Base-by-base conservation (phyloP, 2,797 vertebrate species). In the Amblyopsis hoosieri region DNA sequence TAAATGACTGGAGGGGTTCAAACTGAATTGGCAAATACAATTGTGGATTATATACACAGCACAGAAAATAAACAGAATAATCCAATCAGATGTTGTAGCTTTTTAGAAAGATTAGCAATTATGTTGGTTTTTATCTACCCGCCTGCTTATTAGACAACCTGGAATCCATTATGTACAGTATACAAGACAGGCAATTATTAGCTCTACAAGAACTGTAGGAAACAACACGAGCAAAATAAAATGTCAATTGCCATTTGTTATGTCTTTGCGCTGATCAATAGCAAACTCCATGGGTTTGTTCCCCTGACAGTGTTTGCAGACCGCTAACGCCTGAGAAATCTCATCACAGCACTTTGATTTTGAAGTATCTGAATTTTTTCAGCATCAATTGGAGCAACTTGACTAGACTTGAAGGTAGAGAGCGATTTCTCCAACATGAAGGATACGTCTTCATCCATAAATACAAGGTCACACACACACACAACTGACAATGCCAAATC, bases 171-270 rank as follows among this genome's bases (percentile, higher is more conserved):
- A 86, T 86, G 81, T 54, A 74, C 68, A 13, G 11, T 19, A 19
- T 75, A 73, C 64, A 78, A 75, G 75, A 46, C 68, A 66, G n/a
- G 31, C 79, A 83, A 86, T 84, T 85, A 86, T 80, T 71, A 78
- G 72, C 66, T 80, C 74, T 76, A 80, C 13, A 15, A 72, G 70
- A 68, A 69, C 58, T 7, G n/a, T 0, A 1, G 63, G 55, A 77
- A 73, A 67, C 61, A 5, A 54, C 60, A 69, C 61, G 4, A 54
- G 62, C 29, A 67, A 65, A 83, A 53, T 55, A 60, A 66, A 77
- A 71, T 66, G 60, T 71, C 72, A 72, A 86, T 81, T 77, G 62
- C 64, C 66, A 75, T 82, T 86, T 79, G 79, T 71, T 67, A 73
- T 17, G 75, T 69, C 72, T 75, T 69, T 61, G 48, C 57, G 55